A percentile compares a stretch with the other conserved stretches of the same genome.
Evolutionary conservation across 1,140 invertebrate species (phyloP).

Genomic region (Schmidtea mediterranea): DNA sequence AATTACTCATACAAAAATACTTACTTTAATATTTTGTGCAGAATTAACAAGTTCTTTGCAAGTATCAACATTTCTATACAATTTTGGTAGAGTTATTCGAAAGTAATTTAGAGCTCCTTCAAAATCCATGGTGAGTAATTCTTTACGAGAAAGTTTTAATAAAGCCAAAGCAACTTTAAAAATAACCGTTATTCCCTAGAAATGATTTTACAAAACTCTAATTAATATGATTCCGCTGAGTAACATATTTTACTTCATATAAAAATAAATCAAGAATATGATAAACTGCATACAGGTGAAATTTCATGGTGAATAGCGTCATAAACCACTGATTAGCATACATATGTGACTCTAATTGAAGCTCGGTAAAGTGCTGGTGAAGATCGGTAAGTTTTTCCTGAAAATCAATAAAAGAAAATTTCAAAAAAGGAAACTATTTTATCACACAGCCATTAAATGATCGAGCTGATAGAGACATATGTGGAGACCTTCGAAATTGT

Average conservation of each 20-base stretch:
- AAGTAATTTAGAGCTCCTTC: slow-evolving; percentile 72
- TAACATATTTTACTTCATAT: slow-evolving; percentile 1
- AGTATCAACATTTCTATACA: background rate
- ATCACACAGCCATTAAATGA: slow-evolving; percentile 37
- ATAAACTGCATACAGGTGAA: slow-evolving; percentile 84
- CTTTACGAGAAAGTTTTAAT: slow-evolving; percentile 48
- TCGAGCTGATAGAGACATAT: slow-evolving; percentile 84
- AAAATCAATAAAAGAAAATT: background rate
- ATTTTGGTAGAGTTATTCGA: slow-evolving; percentile 37
- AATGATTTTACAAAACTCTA: background rate
- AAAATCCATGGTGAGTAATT: slow-evolving; percentile 76
- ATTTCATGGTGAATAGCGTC: slow-evolving; percentile 86
- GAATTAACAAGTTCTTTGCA: background rate
- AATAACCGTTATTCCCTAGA: background rate
- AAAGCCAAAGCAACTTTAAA: slow-evolving; percentile 1
- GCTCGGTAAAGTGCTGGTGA: slow-evolving; percentile 58
- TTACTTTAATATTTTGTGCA: background rate
- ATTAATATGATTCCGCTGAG: background rate
- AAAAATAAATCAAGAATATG: slow-evolving; percentile 49
- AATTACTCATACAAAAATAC: background rate
- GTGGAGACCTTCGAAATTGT: slow-evolving; percentile 79
- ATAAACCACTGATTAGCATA: slow-evolving; percentile 98
- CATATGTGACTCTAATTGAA: slow-evolving; percentile 88
- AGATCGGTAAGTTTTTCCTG: slow-evolving; percentile 70
- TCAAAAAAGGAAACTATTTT: background rate